Conservation (phyloP, 2,113 vertebrate species). For the rabbit (Oryctolagus cuniculus) region DNA sequence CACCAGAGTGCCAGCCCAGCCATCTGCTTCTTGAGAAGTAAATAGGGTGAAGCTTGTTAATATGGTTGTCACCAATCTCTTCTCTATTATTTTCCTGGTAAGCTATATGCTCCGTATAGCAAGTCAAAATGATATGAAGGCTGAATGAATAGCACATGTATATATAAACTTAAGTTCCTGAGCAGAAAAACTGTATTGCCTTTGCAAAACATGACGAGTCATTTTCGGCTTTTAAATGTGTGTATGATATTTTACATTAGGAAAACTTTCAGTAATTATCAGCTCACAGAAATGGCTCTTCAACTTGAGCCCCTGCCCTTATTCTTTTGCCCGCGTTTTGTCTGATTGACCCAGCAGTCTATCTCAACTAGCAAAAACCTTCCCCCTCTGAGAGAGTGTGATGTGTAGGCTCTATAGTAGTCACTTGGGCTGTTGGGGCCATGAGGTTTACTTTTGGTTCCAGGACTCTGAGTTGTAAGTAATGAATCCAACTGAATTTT, state of each 20-base stretch:
- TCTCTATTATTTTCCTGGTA: conserved; percentile 22
- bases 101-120: background rate
- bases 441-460: background rate
- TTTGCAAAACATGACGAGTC: background rate
- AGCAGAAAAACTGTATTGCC: background rate
- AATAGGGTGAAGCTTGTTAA: background rate
- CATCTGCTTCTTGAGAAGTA: background rate
- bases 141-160: background rate
- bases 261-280: background rate
- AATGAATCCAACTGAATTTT: background rate
- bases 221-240: conserved; percentile 26
- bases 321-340: background rate
- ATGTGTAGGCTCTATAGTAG: background rate
- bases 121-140: conserved; percentile 27
- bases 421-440: background rate
- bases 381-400: background rate
- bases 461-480: background rate
- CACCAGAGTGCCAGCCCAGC: no score
- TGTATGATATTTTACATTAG: conserved; percentile 12
- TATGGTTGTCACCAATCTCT: background rate
- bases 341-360: background rate
- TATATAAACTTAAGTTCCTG: background rate
- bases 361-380: background rate
- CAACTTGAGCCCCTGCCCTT: background rate
- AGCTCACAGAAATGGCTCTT: conserved; percentile 16